Evolutionary conservation across 1,140 invertebrate genomes (phyloP).

Genomic region (Polypedilum vanderplanki): DNA sequence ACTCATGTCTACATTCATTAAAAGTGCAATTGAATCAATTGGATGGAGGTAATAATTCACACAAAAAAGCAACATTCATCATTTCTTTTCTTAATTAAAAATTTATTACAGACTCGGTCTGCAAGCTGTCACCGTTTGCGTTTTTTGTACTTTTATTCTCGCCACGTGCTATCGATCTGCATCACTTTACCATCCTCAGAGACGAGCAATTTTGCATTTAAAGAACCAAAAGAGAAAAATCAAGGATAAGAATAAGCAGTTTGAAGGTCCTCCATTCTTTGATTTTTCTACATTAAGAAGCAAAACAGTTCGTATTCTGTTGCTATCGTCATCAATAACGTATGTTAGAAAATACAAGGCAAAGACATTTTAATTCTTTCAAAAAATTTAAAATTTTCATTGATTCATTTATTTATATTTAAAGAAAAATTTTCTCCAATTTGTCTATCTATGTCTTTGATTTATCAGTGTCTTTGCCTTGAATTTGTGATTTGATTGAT

Average conservation of each 20-base stretch:
- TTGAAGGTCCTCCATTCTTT: conserved; percentile 75
- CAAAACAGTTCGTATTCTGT: conserved; percentile 73
- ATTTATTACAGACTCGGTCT: conserved; percentile 70
- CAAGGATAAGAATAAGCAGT: conserved; percentile 64
- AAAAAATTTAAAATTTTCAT: too few relatives aligned
- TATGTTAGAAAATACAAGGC: background rate
- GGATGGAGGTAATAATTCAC: conserved; percentile 28
- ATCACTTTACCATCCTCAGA: conserved; percentile 81
- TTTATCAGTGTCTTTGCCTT: too few relatives aligned
- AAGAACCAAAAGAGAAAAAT: conserved; percentile 84
- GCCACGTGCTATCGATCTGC: conserved; percentile 85
- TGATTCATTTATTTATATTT: too few relatives aligned
- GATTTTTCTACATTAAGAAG: conserved; percentile 77
- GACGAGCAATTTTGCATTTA: conserved; percentile 79
- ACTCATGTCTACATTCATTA: conserved; percentile 73
- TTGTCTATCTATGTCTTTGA: too few relatives aligned
- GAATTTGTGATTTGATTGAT: too few relatives aligned
- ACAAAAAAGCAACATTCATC: background rate
- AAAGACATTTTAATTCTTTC: too few relatives aligned
- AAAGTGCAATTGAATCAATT: conserved; percentile 53
- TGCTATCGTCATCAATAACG: conserved; percentile 68
- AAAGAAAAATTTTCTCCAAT: too few relatives aligned
- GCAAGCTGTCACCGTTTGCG: conserved; percentile 74
- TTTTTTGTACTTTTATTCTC: conserved; percentile 77
- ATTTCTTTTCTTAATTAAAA: background rate